Conservation (phyloP, 2,113 vertebrate genomes). For the Anser cygnoides region DNA sequence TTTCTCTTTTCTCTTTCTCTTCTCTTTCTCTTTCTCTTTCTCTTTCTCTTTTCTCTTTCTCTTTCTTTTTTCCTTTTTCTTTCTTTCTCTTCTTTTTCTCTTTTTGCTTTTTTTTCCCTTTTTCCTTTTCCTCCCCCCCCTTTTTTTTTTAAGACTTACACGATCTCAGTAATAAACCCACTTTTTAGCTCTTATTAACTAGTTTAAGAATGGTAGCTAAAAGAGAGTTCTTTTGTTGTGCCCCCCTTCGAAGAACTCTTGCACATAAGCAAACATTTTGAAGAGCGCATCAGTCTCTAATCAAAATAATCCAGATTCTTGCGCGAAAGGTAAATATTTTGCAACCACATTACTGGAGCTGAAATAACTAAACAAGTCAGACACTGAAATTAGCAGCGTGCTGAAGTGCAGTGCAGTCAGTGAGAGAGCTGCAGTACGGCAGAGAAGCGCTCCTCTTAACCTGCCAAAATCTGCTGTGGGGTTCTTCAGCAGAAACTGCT, state of each 20-base stretch:
- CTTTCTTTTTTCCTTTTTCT: no score
- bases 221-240: not conserved
- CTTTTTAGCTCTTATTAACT: not conserved
- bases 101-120: no score
- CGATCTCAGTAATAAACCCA: not conserved
- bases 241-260: not conserved
- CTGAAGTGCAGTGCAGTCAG: not conserved
- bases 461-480: not conserved
- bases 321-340: slow-evolving; percentile 68
- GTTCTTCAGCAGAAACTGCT: not conserved
- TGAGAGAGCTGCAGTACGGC: not conserved
- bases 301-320: slow-evolving; percentile 67
- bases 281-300: slow-evolving; percentile 32
- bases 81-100: no score
- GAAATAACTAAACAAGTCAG: slow-evolving; percentile 43
- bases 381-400: not conserved
- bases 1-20: no score
- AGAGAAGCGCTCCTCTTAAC: not conserved
- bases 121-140: no score
- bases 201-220: not conserved
- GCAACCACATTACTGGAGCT: slow-evolving; percentile 43
- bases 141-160: not conserved
- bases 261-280: slow-evolving; percentile 51
- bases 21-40: no score
- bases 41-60: no score